Base-by-base conservation (phyloP, 2,113 vertebrate species). In the Strix aluco region DNA sequence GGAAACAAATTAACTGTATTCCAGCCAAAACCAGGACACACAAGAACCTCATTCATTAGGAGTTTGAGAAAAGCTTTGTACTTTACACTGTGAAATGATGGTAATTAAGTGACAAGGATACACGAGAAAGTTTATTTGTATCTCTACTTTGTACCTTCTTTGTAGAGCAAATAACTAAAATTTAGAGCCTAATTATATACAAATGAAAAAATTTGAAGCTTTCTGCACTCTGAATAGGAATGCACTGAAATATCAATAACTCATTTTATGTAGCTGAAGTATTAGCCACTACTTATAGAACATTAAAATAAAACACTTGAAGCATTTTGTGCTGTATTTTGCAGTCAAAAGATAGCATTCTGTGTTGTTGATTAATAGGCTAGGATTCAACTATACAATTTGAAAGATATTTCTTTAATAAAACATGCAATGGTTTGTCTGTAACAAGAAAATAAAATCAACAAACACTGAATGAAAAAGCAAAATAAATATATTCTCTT, bases 121-220 rank as follows among this genome's bases (percentile, higher is more conserved):
- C 8, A 30, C 36, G 29, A 71, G n/a, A 77, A 87, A 67, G 40
- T 80, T 96, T 84, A 36, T 92, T 90, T 90, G 26, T 84, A 51
- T 66, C 54, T 92, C 52, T 80, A 40, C 19, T 89, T 93, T 87
- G 21, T 80, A 42, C 25, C 20, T 93, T 92, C 75, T 94, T 86
- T 59, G 44, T 34, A 51, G 52, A 88, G 38, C 61, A 96, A 92
- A 94, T 84, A 96, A 88, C 84, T 96, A 92, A 90, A 92, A 94
- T 90, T 88, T 96, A 92, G 51, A 90, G 70, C 34, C 46, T 88
- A 84, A 88, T 94, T 88, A 51, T 66, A 84, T 49, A 86, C 47
- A 89, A 83, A 90, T 42, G 20, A 83, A 90, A 90, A 87, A 81
- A 82, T 16, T 14, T 49, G 29, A 90, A 87, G 29, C 19, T 96